These are phyloP conservation scores for Anneissia japonica DNA, from an alignment of 35 echinoderm and acorn worm genomes.

Conservation along the genomic window DNA sequence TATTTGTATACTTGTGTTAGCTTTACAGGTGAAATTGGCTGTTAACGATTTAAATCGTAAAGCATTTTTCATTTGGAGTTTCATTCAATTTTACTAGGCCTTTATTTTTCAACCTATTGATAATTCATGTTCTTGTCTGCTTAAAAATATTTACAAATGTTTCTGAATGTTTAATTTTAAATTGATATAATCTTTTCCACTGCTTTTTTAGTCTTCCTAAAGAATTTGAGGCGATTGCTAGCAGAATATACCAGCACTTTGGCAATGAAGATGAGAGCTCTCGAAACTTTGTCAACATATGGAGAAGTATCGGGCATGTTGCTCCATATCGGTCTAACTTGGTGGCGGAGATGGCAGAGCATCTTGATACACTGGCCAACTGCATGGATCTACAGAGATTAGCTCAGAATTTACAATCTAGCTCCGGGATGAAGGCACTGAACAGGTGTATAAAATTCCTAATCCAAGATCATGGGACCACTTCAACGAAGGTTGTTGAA, in stretches of 20 bases:
- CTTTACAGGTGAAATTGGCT: too few relatives aligned
- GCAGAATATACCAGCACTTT: slow-evolving; percentile 50
- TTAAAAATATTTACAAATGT: too few relatives aligned
- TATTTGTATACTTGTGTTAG: too few relatives aligned
- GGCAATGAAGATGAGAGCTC: neutral
- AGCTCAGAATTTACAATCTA: neutral
- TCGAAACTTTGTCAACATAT: neutral
- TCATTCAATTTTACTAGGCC: too few relatives aligned
- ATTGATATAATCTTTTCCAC: too few relatives aligned
- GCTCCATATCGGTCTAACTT: slow-evolving; percentile 30
- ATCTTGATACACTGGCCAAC: slow-evolving; percentile 14
- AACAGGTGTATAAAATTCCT: neutral
- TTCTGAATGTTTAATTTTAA: too few relatives aligned
- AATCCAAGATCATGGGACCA: neutral
- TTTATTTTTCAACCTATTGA: too few relatives aligned
- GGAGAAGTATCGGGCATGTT: slow-evolving; percentile 15
- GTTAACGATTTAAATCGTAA: too few relatives aligned
- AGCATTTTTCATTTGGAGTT: too few relatives aligned
- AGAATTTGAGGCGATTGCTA: slow-evolving; percentile 53
- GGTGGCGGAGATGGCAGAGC: slow-evolving; percentile 12
- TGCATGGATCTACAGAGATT: slow-evolving; percentile 7
- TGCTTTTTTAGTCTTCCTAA: slow-evolving; percentile 41
- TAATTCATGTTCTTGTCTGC: too few relatives aligned
- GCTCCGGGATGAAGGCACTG: neutral
- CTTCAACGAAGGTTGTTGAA: neutral